Evolutionary conservation across 2,888 invertebrate species (phyloP).

Genomic region (Teinopalpus imperialis): DNA sequence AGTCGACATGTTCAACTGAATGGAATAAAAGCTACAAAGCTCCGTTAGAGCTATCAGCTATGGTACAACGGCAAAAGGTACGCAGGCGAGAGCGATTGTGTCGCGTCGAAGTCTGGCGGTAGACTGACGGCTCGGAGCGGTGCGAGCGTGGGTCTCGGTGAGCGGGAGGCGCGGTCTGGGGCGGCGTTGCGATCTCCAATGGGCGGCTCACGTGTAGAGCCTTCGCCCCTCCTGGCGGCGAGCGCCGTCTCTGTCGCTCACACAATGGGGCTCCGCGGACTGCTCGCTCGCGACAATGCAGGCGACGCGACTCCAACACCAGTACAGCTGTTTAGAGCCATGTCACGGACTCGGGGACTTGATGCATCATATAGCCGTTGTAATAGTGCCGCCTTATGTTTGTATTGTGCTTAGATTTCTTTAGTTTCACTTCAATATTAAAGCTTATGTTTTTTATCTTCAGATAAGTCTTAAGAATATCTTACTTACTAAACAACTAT

Average conservation of each 20-base stretch:
- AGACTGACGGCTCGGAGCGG: slow-evolving; percentile 62
- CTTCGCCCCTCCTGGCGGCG: slow-evolving; percentile 63
- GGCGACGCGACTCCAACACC: slow-evolving; percentile 48
- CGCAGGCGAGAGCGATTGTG: slow-evolving; percentile 63
- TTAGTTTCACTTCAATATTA: too few species aligned
- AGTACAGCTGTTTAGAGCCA: slow-evolving; percentile 71
- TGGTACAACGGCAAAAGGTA: slow-evolving; percentile 69
- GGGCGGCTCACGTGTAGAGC: slow-evolving; percentile 48
- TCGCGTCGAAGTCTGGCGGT: slow-evolving; percentile 73
- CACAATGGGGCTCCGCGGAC: slow-evolving; percentile 36
- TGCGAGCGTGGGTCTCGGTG: slow-evolving; percentile 54
- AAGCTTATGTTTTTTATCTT: too few species aligned
- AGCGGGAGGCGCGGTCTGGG: slow-evolving; percentile 49
- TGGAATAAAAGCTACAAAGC: slow-evolving; percentile 38
- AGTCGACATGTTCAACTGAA: slow-evolving; percentile 62
- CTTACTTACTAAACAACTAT: too few species aligned
- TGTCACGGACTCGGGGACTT: slow-evolving; percentile 52
- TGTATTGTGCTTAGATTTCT: slow-evolving; percentile 3
- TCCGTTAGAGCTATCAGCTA: slow-evolving; percentile 16
- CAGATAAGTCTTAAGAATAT: too few species aligned
- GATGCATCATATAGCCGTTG: slow-evolving; percentile 64
- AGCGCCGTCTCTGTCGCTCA: slow-evolving; percentile 44
- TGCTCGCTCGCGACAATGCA: slow-evolving; percentile 52
- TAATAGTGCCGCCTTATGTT: slow-evolving; percentile 40
- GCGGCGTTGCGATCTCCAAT: slow-evolving; percentile 59